Percentiles rank a stretch among this genome's conserved stretches.
These are phyloP conservation scores for Lepilemur ruficaudatus DNA, from an alignment of 2,797 vertebrate genomes.

Conservation along the genomic window DNA sequence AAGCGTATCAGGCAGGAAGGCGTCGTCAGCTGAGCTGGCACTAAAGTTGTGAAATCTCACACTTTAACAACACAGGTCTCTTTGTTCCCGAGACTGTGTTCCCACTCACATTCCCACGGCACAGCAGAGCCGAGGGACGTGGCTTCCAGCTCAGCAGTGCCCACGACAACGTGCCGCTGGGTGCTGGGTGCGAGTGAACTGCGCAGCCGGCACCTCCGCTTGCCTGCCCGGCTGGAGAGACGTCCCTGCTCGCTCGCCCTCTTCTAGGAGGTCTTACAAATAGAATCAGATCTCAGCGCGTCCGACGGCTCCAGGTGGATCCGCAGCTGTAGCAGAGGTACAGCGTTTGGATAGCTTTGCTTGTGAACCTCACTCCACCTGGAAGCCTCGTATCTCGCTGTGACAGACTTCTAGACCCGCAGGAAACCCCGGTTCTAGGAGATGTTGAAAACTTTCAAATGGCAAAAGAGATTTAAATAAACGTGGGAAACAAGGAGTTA, in stretches of 20 bases:
- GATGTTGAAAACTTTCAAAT: neutral
- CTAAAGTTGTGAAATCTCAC: neutral
- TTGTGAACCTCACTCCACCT: neutral
- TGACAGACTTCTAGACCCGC: neutral
- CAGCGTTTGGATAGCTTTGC: neutral
- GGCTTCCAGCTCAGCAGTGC: neutral
- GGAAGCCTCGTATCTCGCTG: neutral
- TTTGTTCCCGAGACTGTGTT: neutral
- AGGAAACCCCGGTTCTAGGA: neutral
- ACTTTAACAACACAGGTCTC: neutral
- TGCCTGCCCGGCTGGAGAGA: neutral
- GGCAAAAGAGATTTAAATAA: neutral
- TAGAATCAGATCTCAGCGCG: neutral
- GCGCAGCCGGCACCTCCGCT: neutral
- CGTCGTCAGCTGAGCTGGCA: neutral
- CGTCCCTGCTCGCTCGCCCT: neutral
- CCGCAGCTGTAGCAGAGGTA: neutral
- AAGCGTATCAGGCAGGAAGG: neutral
- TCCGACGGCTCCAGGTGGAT: neutral
- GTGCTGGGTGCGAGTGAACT: accelerated
- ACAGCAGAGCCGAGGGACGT: neutral
- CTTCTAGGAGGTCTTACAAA: neutral
- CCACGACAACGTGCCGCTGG: neutral
- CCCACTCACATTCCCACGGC: neutral
- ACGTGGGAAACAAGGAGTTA: neutral